Evolutionary conservation across 2,113 vertebrate species (phyloP).

Genomic region (Boleophthalmus pectinirostris): DNA sequence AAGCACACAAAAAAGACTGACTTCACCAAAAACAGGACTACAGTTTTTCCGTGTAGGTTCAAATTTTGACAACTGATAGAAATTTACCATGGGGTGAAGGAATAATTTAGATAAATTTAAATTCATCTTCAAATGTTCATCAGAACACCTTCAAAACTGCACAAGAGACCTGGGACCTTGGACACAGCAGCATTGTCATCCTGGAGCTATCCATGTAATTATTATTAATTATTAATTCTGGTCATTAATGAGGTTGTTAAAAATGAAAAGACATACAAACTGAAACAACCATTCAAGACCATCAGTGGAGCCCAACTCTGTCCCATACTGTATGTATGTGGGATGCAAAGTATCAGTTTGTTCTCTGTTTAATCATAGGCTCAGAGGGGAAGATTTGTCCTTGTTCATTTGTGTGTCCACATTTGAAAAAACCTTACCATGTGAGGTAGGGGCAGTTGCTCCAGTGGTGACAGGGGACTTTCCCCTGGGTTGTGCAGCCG

Average conservation of each 20-base stretch:
- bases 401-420: background rate
- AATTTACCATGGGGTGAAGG: background rate
- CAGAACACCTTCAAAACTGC: background rate
- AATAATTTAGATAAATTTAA: background rate
- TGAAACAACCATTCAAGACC: background rate
- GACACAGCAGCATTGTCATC: background rate
- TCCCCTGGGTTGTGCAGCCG: constrained; percentile 79
- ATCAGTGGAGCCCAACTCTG: background rate
- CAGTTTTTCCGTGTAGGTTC: background rate
- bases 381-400: too few species aligned
- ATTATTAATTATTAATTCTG: background rate
- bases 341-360: background rate
- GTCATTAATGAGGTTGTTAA: background rate
- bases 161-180: background rate
- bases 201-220: background rate
- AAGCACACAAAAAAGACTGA: constrained; percentile 2
- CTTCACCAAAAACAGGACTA: background rate
- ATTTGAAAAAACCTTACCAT: constrained; percentile 76
- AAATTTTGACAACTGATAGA: background rate
- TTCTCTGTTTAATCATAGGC: too few species aligned
- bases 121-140: background rate
- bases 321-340: background rate
- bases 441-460: constrained; percentile 76
- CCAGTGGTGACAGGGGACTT: constrained; percentile 81
- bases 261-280: background rate